Evolutionary conservation across 2,797 vertebrate species (phyloP), one percentile per base, ranked within the genome.

Genomic region (Fistularia commersonii): DNA sequence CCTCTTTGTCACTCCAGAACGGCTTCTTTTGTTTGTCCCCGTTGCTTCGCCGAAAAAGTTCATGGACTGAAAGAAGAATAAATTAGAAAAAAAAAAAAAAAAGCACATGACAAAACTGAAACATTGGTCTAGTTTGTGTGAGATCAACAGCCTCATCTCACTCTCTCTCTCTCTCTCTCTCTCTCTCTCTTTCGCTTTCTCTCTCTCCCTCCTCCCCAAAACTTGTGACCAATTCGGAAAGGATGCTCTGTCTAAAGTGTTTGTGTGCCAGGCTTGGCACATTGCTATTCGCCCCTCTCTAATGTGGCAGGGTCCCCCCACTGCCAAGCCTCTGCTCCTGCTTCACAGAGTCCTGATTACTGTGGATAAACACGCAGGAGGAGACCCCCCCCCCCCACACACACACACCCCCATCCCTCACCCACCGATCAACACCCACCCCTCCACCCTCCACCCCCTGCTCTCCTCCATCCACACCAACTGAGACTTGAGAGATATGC

Each of bases 1-100:
- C 93, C 91, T 91, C 94, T 96, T 96, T 97, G 93, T 98, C 92
- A 93, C 91, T 90, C 90, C 92, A 88, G 91, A 90, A 89, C 90
- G 86, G 89, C 90, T 92, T 89, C 93, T 93, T 95, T 94, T 96
- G 93, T 94, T 95, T 89, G 89, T 93, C 91, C 89, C 89, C 91
- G 87, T 90, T 78, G 90, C 88, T 93, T 90, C 87, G 91, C 92
- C 86, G 90, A 89, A 89, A 86, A 88, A 91, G 89, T 93, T 92
- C 81, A 84, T 64, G 72, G 68, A 58, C 44, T 42, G 47, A 58
- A 64, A 56, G 67, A 64, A 65, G 41, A 42, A 50, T 31, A 37
- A 33, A 50, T 23, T 23, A 59, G 36, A 51, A 42, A 38, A 40
- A 41, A 11, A 44, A 31, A 63, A 65, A 60, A 63, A 57, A 40